These are phyloP conservation scores for Fopius arisanus DNA, from an alignment of 1,140 invertebrate genomes.

Conservation along the genomic window DNA sequence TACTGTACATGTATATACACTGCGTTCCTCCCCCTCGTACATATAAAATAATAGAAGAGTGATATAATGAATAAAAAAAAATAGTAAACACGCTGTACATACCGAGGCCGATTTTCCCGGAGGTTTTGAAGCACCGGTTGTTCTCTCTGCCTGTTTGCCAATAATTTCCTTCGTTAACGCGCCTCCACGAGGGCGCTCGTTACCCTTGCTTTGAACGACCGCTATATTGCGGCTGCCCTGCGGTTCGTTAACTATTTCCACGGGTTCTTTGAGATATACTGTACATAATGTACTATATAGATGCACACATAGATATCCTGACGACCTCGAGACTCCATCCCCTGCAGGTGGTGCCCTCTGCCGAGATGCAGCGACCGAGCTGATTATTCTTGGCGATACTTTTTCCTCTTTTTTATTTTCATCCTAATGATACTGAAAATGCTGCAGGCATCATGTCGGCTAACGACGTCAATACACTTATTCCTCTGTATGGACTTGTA, in stretches of 20 bases:
- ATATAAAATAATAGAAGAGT: not conserved
- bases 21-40: no score
- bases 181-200: constrained; percentile 17
- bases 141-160: constrained; percentile 12
- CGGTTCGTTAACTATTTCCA: constrained; percentile 21
- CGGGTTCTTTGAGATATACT: constrained; percentile 26
- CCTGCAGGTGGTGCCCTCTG: constrained; percentile 32
- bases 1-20: no score
- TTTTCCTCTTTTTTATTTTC: not conserved
- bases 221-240: constrained; percentile 1
- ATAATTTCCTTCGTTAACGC: constrained; percentile 35
- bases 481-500: no score
- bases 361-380: not conserved
- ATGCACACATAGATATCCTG: not conserved
- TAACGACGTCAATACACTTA: not conserved
- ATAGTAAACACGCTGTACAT: not conserved
- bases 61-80: no score
- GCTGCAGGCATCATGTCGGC: not conserved
- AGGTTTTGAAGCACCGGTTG: not conserved
- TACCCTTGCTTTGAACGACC: constrained; percentile 28
- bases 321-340: not conserved
- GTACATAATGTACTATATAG: not conserved
- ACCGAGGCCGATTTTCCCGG: constrained; percentile 3
- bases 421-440: constrained; percentile 12
- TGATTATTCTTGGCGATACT: not conserved